These are phyloP conservation scores for Promerops cafer DNA, from an alignment of 2,113 vertebrate species.

Conservation along the genomic window DNA sequence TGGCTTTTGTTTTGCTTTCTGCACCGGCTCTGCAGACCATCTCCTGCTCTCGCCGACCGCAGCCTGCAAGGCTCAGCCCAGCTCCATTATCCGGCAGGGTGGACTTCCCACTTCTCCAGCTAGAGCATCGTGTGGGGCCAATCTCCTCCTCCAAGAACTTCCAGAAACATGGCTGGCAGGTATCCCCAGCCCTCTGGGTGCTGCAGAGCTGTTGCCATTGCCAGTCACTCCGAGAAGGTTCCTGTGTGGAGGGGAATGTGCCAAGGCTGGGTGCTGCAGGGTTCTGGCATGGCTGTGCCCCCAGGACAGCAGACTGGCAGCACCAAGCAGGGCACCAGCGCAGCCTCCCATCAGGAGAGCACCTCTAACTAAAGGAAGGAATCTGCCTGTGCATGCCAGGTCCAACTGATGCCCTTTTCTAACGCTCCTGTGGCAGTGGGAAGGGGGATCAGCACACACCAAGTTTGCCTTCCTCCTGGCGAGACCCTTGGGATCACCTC, in stretches of 20 bases:
- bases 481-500: neutral
- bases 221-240: rapidly evolving
- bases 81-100: rapidly evolving
- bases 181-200: neutral
- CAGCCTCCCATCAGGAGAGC: neutral
- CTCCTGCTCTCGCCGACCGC: neutral
- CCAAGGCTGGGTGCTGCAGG: neutral
- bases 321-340: neutral
- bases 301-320: neutral
- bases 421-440: rapidly evolving
- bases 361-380: neutral
- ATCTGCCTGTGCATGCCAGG: rapidly evolving
- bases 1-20: neutral
- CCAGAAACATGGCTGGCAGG: rapidly evolving
- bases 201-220: neutral
- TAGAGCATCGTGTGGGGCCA: rapidly evolving
- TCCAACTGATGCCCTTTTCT: neutral
- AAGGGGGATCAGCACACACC: neutral
- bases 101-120: neutral
- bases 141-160: neutral
- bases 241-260: neutral
- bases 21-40: neutral
- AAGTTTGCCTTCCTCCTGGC: neutral
- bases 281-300: neutral
- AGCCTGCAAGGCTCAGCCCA: neutral